Conservation (phyloP, 2,113 vertebrate species). For the Centropus unirufus region DNA sequence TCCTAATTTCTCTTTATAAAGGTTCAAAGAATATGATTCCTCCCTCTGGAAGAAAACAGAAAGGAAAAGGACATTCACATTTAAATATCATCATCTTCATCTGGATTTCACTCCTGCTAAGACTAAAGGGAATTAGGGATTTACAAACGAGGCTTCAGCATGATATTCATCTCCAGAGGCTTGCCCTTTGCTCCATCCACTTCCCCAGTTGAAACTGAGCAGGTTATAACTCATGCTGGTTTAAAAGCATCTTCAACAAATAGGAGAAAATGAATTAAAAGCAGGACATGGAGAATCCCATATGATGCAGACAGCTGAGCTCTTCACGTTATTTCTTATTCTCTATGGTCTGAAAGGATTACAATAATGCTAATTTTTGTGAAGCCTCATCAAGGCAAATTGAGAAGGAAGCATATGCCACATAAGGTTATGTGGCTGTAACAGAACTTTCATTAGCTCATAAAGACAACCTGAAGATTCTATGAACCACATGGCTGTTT, state of each 20-base stretch:
- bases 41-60: background rate
- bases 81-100: background rate
- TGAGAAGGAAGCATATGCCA: background rate
- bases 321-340: conserved; percentile 2
- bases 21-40: background rate
- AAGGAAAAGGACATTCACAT: background rate
- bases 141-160: conserved; percentile 28
- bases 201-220: background rate
- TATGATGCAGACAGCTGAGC: background rate
- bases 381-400: background rate
- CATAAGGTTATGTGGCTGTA: background rate
- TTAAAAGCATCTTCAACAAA: conserved; percentile 50
- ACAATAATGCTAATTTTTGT: conserved; percentile 30
- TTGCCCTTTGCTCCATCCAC: conserved; percentile 55
- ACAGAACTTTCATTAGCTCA: background rate
- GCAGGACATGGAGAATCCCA: background rate
- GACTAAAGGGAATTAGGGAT: conserved; percentile 23
- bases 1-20: background rate
- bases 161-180: background rate
- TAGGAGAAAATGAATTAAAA: conserved; percentile 29
- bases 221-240: background rate
- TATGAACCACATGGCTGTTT: background rate
- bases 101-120: background rate
- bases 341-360: background rate
- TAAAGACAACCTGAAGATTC: background rate